Evolutionary conservation across 2,888 invertebrate genomes (phyloP).

Genomic region (Lasioglossum pauxillum): DNA sequence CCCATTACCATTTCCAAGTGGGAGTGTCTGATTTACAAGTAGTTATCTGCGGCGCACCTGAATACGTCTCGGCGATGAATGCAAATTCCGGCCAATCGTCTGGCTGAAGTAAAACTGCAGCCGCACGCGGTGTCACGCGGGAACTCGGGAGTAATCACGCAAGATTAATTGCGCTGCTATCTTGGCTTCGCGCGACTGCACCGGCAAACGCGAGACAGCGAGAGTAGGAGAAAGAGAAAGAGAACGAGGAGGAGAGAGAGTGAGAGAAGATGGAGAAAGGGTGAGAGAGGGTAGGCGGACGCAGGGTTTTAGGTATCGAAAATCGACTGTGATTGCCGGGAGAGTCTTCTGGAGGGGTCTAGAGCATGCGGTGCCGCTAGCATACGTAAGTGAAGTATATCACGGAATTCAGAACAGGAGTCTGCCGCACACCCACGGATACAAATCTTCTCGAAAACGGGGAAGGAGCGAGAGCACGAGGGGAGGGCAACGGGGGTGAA

Average conservation of each 20-base stretch:
- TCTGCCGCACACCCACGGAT: conserved; percentile 58
- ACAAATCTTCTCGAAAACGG: conserved; percentile 68
- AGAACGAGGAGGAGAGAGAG: not conserved
- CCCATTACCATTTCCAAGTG: conserved; percentile 26
- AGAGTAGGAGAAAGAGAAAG: not conserved
- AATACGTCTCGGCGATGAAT: conserved; percentile 25
- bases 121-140: conserved; percentile 11
- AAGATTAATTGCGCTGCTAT: conserved; percentile 54
- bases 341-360: conserved; percentile 5
- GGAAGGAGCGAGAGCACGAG: conserved; percentile 17
- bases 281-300: not conserved
- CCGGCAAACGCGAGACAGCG: not conserved
- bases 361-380: conserved; percentile 25
- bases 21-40: conserved; percentile 29
- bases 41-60: conserved; percentile 30
- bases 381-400: conserved; percentile 66
- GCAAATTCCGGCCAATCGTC: conserved; percentile 13
- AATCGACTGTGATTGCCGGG: conserved; percentile 32
- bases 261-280: not conserved
- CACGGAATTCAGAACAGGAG: conserved; percentile 65
- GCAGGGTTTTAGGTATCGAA: conserved; percentile 39
- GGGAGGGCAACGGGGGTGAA: not conserved
- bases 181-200: conserved; percentile 27
- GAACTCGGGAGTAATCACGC: conserved; percentile 32
- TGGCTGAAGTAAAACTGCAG: conserved; percentile 30